phyloP scores from a whole-genome alignment of 2,888 invertebrate species.

The Stomorhina lunata region DNA sequence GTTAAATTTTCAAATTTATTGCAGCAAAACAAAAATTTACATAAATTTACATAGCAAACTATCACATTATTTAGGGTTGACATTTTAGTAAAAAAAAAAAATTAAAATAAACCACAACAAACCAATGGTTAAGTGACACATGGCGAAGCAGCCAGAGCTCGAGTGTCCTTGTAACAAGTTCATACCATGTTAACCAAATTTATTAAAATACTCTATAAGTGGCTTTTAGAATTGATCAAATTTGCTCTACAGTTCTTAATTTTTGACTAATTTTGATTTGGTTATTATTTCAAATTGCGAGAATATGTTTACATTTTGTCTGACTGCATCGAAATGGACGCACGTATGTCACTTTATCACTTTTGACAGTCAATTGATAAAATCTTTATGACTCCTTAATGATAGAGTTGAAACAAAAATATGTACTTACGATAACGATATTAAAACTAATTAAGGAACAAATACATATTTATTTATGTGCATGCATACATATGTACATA shows the following conservation, averaged over 20 bases:
- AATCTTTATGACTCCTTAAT: slow-evolving; percentile 54
- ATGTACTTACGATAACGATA: background rate
- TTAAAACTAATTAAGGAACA: background rate
- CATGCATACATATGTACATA: background rate
- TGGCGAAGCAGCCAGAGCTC: background rate
- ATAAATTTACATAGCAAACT: slow-evolving; percentile 17
- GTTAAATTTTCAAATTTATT: background rate
- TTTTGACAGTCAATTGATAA: slow-evolving; percentile 35
- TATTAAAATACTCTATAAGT: too few species aligned
- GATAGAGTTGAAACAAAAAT: slow-evolving; percentile 24
- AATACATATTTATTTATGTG: background rate
- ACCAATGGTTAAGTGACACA: slow-evolving; percentile 7
- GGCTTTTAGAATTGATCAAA: background rate
- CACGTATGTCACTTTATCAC: slow-evolving; percentile 48
- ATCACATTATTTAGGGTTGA: background rate
- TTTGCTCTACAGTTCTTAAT: background rate
- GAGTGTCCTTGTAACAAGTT: slow-evolving; percentile 7
- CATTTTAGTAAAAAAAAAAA: background rate
- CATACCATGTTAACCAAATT: too few species aligned
- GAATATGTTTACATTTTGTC: background rate
- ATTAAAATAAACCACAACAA: slow-evolving; percentile 17
- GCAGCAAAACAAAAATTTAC: slow-evolving; percentile 1
- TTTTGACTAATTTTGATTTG: slow-evolving; percentile 1
- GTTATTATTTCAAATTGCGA: background rate
- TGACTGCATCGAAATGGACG: slow-evolving; percentile 8